Percentiles rank a stretch among this genome's conserved stretches.
phyloP scores from a whole-genome alignment of 2,888 invertebrate genomes.

The Agrochola lychnidis region DNA sequence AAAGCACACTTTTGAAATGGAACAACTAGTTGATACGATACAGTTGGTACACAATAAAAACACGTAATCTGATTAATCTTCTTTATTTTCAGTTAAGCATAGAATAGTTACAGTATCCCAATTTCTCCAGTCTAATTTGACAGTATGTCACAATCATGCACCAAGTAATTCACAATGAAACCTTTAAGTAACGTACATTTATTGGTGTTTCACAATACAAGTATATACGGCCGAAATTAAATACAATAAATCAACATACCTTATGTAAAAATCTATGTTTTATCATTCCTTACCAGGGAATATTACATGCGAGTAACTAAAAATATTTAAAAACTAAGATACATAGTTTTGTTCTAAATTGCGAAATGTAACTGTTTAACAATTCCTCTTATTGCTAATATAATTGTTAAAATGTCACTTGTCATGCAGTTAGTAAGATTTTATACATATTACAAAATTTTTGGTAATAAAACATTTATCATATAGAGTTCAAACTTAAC shows the following conservation, averaged over 20 bases:
- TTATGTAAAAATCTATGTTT: slow-evolving; percentile 71
- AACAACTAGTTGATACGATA: neutral
- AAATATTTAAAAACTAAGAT: slow-evolving; percentile 75
- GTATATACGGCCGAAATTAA: slow-evolving; percentile 70
- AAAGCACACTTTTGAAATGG: neutral
- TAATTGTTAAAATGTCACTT: slow-evolving; percentile 78
- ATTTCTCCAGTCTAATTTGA: slow-evolving; percentile 86
- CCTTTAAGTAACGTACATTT: slow-evolving; percentile 69
- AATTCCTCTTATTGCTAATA: slow-evolving; percentile 78
- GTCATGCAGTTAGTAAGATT: slow-evolving; percentile 87
- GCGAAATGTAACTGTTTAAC: slow-evolving; percentile 75
- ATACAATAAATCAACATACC: slow-evolving; percentile 72
- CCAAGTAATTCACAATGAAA: slow-evolving; percentile 76
- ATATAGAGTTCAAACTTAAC: slow-evolving; percentile 73
- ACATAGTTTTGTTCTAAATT: slow-evolving; percentile 83
- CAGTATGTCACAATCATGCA: slow-evolving; percentile 79
- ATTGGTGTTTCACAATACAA: slow-evolving; percentile 73
- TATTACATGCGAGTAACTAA: slow-evolving; percentile 72
- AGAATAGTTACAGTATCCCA: slow-evolving; percentile 89
- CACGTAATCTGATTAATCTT: slow-evolving; percentile 83
- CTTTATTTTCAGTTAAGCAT: slow-evolving; percentile 90
- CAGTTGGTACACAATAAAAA: slow-evolving; percentile 57
- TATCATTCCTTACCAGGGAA: slow-evolving; percentile 61
- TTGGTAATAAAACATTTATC: slow-evolving; percentile 79
- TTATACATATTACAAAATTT: slow-evolving; percentile 75